Evolutionary conservation across 2,797 vertebrate species (phyloP).

Genomic region (Pipistrellus pygmaeus): DNA sequence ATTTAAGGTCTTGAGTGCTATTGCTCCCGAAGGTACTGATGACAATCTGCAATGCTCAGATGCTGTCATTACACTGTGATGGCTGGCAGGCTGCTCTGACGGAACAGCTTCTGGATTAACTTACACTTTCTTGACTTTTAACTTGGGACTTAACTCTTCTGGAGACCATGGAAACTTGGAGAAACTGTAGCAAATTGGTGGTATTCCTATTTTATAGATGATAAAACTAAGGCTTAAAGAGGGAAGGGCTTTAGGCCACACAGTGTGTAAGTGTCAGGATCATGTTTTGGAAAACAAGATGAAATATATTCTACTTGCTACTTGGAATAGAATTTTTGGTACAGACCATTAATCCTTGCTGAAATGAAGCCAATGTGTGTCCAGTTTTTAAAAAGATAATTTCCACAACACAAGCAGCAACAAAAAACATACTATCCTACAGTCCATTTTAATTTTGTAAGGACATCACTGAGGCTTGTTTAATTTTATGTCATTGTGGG

Average conservation of each 20-base stretch:
- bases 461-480: conserved; percentile 58
- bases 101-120: background rate
- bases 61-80: background rate
- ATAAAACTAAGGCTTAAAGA: conserved; percentile 15
- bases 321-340: background rate
- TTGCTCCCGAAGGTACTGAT: background rate
- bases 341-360: conserved; percentile 48
- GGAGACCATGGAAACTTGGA: conserved; percentile 1
- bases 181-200: conserved; percentile 32
- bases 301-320: background rate
- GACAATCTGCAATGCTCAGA: background rate
- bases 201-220: background rate
- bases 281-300: background rate
- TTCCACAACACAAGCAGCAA: conserved; percentile 57
- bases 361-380: conserved; percentile 56
- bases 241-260: background rate
- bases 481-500: conserved; percentile 71
- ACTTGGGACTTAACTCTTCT: background rate
- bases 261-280: background rate
- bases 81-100: background rate
- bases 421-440: conserved; percentile 40
- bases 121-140: conserved; percentile 7
- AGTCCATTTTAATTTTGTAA: conserved; percentile 62
- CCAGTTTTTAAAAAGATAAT: conserved; percentile 65
- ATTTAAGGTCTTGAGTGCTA: background rate